Percentiles rank a stretch among this genome's conserved stretches.
Evolutionary conservation across 2,797 vertebrate species (phyloP).

Genomic region (Hephaestus fuliginosus): DNA sequence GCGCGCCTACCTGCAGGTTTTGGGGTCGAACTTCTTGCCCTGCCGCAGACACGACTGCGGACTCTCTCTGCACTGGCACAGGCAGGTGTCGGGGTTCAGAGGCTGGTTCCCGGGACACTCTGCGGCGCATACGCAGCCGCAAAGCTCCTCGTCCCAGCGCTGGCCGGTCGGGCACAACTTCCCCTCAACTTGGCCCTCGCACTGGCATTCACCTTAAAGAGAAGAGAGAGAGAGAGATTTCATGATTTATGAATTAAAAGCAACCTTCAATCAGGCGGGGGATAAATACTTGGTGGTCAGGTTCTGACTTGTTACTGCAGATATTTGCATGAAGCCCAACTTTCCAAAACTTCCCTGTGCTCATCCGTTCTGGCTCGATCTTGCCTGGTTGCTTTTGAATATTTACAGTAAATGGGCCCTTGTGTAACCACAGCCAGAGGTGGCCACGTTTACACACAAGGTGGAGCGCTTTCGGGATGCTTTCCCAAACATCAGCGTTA

Average conservation of each 20-base stretch:
- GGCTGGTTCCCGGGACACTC: constrained; percentile 81
- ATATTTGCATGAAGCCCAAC: constrained; percentile 7
- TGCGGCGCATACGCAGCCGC: constrained; percentile 81
- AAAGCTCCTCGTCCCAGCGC: constrained; percentile 83
- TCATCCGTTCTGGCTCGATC: not conserved
- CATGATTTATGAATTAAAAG: too few relatives aligned
- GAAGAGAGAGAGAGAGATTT: not conserved
- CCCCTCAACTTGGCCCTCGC: constrained; percentile 73
- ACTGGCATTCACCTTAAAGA: constrained; percentile 82
- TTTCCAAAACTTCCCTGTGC: constrained; percentile 14
- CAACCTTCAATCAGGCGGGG: too few relatives aligned
- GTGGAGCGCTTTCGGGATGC: too few relatives aligned
- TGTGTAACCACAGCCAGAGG: not conserved
- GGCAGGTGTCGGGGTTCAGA: constrained; percentile 83
- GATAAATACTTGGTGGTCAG: constrained; percentile 31
- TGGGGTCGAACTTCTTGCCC: constrained; percentile 82
- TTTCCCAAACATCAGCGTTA: not conserved
- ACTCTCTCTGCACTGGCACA: constrained; percentile 85
- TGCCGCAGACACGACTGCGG: constrained; percentile 80
- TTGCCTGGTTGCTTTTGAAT: not conserved
- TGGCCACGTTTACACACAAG: too few relatives aligned
- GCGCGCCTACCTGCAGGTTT: constrained; percentile 82
- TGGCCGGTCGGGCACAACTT: constrained; percentile 78
- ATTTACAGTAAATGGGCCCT: constrained; percentile 24
- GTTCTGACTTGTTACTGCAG: constrained; percentile 47